A percentile compares a stretch with the other conserved stretches of the same genome.
phyloP scores from a whole-genome alignment of 1,140 invertebrate species.

The Heliothis subflexa region DNA sequence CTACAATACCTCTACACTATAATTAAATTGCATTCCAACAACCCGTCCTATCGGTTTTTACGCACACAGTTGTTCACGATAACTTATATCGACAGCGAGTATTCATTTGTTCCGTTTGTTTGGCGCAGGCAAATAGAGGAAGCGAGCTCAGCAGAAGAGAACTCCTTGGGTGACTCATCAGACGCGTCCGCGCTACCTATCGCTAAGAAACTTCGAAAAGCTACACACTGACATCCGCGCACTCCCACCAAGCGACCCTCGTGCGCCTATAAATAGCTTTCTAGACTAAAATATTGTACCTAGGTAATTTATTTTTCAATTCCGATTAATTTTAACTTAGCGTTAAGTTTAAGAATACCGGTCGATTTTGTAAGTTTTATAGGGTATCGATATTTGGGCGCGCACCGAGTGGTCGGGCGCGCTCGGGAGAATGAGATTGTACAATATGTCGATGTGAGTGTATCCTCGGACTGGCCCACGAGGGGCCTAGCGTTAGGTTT shows the following conservation, averaged over 20 bases:
- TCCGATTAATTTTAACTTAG: conserved; percentile 87
- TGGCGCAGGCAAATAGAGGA: conserved; percentile 80
- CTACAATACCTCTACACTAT: conserved; percentile 16
- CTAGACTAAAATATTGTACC: conserved; percentile 87
- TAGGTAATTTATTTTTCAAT: conserved; percentile 88
- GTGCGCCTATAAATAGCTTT: conserved; percentile 82
- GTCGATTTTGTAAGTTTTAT: conserved; percentile 87
- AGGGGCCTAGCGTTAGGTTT: conserved; percentile 65
- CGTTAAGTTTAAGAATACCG: conserved; percentile 84
- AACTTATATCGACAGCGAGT: neutral
- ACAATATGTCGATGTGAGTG: conserved; percentile 70
- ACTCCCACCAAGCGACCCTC: conserved; percentile 72
- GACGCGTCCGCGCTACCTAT: conserved; percentile 70
- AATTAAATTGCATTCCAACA: conserved; percentile 24
- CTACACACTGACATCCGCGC: conserved; percentile 83
- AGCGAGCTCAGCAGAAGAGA: conserved; percentile 84
- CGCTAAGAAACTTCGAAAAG: conserved; percentile 81
- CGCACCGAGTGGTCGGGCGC: conserved; percentile 69
- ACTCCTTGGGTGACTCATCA: conserved; percentile 77
- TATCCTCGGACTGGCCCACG: conserved; percentile 65
- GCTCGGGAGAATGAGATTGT: conserved; percentile 67
- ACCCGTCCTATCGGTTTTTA: conserved; percentile 16
- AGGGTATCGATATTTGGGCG: conserved; percentile 83
- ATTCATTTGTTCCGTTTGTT: conserved; percentile 27
- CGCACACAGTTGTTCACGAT: conserved; percentile 34